A percentile compares a stretch with the other conserved stretches of the same genome.
Conservation (phyloP, 2,888 invertebrate genomes). For the Megalurothrips usitatus region DNA sequence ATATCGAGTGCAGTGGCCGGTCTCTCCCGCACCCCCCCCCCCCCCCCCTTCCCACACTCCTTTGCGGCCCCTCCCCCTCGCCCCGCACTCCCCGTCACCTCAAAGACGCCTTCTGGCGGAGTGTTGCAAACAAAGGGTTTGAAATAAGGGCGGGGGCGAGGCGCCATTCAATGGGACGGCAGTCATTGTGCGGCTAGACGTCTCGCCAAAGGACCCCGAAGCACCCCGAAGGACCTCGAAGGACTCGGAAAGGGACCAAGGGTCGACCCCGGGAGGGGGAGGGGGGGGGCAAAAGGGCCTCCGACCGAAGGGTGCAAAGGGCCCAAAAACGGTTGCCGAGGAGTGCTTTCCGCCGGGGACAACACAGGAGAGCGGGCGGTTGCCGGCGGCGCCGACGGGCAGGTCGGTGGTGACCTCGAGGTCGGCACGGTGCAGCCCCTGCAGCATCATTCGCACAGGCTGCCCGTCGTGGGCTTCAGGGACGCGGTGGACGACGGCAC, state of each 20-base stretch:
- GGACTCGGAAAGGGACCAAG: background rate
- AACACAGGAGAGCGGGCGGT: too few species aligned
- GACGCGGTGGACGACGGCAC: too few species aligned
- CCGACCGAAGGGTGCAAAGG: too few species aligned
- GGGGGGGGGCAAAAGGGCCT: too few species aligned
- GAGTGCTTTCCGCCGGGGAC: too few species aligned
- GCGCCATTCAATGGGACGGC: background rate
- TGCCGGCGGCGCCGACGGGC: too few species aligned
- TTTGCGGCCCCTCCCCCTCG: background rate
- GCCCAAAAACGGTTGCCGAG: too few species aligned
- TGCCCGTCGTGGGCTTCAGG: too few species aligned
- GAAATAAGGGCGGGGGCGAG: background rate
- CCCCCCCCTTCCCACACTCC: slow-evolving; percentile 28
- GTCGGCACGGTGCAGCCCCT: too few species aligned
- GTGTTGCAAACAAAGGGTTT: slow-evolving; percentile 15
- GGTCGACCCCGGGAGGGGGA: too few species aligned
- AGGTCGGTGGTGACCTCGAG: too few species aligned
- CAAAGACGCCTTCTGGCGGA: slow-evolving; percentile 38
- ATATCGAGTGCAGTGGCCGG: slow-evolving; percentile 35
- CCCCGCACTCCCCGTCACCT: background rate
- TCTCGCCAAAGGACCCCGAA: background rate
- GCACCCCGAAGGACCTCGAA: background rate
- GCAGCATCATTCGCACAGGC: too few species aligned
- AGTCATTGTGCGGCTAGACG: background rate
- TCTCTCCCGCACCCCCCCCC: slow-evolving; percentile 34